These are phyloP conservation scores for Brachyrhaphis roseni DNA, from an alignment of 2,797 vertebrate genomes.

Conservation along the genomic window DNA sequence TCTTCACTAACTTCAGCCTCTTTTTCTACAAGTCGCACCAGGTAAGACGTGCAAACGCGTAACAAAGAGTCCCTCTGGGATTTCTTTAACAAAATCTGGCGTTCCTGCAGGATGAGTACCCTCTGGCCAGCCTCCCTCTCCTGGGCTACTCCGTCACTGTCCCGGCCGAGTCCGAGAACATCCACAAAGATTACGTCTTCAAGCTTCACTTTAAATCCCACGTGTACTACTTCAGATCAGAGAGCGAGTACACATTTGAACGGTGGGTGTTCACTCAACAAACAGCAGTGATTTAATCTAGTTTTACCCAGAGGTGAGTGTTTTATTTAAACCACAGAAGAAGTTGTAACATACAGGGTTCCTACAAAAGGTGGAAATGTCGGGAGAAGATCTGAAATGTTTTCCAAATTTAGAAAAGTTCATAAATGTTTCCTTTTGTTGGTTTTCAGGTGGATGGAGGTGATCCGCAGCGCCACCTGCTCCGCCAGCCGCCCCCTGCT, in stretches of 20 bases:
- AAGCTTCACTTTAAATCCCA: conserved; percentile 99
- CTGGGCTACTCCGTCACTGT: conserved; percentile 94
- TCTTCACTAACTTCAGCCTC: conserved; percentile 98
- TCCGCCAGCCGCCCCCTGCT: conserved; percentile 84
- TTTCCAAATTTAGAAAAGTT: neutral
- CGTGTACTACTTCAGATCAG: conserved; percentile 97
- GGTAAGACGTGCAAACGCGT: conserved; percentile 69
- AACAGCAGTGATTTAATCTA: neutral
- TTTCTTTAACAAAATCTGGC: neutral
- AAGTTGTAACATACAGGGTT: neutral
- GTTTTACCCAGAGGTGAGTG: neutral
- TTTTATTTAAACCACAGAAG: neutral
- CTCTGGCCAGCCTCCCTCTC: conserved; percentile 94
- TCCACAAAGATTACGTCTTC: conserved; percentile 98
- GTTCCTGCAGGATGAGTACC: conserved; percentile 88
- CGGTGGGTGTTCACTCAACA: conserved; percentile 75
- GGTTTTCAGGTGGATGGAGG: conserved; percentile 93
- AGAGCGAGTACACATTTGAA: conserved; percentile 95
- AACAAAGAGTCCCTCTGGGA: neutral
- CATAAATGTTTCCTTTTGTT: neutral
- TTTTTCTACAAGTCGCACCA: conserved; percentile 99
- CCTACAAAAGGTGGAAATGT: neutral
- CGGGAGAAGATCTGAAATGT: neutral
- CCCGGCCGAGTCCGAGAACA: conserved; percentile 92
- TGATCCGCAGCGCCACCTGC: conserved; percentile 95